Conservation (phyloP, 2,113 vertebrate species). For the Trogon melanurus region DNA sequence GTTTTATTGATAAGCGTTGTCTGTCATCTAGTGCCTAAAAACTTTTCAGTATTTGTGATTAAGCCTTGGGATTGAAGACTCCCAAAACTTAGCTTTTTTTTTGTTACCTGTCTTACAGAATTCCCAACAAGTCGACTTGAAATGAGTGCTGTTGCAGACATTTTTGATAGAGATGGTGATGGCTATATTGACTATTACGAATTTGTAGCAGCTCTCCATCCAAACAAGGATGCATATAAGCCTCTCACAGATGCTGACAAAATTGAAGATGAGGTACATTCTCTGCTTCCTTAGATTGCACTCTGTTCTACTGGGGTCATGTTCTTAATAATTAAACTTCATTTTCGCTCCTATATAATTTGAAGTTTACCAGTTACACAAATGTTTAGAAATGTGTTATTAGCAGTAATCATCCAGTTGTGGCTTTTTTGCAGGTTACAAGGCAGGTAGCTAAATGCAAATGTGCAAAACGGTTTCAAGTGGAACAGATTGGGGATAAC, state of each 20-base stretch:
- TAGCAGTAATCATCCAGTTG: background rate
- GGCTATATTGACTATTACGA: slow-evolving; percentile 99
- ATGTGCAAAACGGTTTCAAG: slow-evolving; percentile 98
- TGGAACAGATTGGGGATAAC: slow-evolving; percentile 98
- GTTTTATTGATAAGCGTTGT: background rate
- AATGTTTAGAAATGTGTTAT: background rate
- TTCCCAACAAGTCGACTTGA: slow-evolving; percentile 97
- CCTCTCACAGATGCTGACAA: slow-evolving; percentile 97
- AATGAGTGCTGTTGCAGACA: slow-evolving; percentile 99
- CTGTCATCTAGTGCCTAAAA: background rate
- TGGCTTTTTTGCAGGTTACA: slow-evolving; percentile 84
- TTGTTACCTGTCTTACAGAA: slow-evolving; percentile 72
- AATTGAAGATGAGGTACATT: slow-evolving; percentile 95
- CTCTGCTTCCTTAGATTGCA: background rate
- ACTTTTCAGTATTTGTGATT: background rate
- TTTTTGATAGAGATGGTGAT: slow-evolving; percentile 96
- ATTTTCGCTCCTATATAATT: background rate
- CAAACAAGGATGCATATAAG: slow-evolving; percentile 98
- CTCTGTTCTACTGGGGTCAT: background rate
- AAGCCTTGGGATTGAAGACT: background rate
- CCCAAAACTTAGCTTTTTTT: background rate
- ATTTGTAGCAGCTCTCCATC: slow-evolving; percentile 97
- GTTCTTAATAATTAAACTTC: background rate
- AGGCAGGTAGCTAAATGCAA: slow-evolving; percentile 98
- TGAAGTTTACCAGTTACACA: background rate